Evolutionary conservation across 2,113 vertebrate genomes (phyloP).

Genomic region (Misgurnus mizolepis): DNA sequence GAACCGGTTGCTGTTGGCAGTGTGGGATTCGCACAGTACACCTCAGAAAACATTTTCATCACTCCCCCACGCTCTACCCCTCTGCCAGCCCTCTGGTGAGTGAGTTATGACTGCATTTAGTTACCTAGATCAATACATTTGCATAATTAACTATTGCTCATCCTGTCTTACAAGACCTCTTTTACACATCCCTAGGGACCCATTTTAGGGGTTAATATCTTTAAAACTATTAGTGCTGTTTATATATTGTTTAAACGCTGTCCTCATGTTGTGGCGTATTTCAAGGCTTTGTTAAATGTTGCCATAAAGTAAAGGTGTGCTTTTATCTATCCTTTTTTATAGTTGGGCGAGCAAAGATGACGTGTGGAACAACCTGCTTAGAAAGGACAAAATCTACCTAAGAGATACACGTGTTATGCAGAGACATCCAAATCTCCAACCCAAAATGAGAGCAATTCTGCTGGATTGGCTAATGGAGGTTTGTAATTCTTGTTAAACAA

Average conservation of each 20-base stretch:
- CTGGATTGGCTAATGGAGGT: constrained; percentile 99
- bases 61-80: constrained; percentile 81
- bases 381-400: constrained; percentile 84
- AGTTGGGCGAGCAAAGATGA: constrained; percentile 96
- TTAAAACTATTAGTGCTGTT: not conserved
- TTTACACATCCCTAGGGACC: not conserved
- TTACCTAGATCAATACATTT: not conserved
- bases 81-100: constrained; percentile 86
- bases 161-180: not conserved
- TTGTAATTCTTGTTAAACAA: constrained; percentile 46
- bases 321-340: constrained; percentile 8
- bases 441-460: constrained; percentile 91
- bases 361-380: constrained; percentile 92
- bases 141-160: not conserved
- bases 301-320: not conserved
- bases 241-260: too few relatives aligned
- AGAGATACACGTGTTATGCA: constrained; percentile 84
- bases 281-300: not conserved
- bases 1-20: constrained; percentile 59
- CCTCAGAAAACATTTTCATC: constrained; percentile 65
- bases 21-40: constrained; percentile 64
- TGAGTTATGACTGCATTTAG: not conserved
- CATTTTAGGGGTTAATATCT: not conserved
- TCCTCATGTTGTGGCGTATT: not conserved
- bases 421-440: constrained; percentile 90